Base-by-base conservation (phyloP, 1,140 invertebrate species). In the Drosophila nannoptera region DNA sequence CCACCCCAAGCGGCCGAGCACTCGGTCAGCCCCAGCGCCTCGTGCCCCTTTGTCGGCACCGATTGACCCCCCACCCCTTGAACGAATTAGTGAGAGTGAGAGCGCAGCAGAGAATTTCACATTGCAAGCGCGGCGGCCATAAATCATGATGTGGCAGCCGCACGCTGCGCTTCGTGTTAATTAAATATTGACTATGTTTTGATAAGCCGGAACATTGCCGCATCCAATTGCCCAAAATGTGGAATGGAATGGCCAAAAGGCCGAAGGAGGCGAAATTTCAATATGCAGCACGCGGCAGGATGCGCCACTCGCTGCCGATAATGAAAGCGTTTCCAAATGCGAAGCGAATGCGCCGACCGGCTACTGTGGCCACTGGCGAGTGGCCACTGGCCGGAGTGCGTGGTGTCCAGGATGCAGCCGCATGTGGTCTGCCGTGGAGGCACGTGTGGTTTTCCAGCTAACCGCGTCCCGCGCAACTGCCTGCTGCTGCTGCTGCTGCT, bases 361-460 rank as follows among this genome's bases (percentile, higher is more conserved):
- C 86, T 88, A 88, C 86, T 87, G 86, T 87, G 68, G 72, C 66
- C 40, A 65, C 58, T 43, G 40, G 22, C 22, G 22, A 22, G 22
- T 22, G 22, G 22, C 22, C 22, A 22, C 1, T 22, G 22, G 22
- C 22, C 22, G 3, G 65, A 38, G 33, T 77, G 66, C 53, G 63
- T 52, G 49, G 48, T 68, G 73, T 61, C 42, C 54, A 68, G 73
- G 63, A 68, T 75, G 53, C 55, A 54, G 53, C 82, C 59, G 71
- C 82, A 87, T 87, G 81, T 81, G 81, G 81, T 87, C 81, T 61
- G 40, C 71, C 75, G 67, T 73, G 56, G 77, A 80, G 86, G 86
- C 86, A 88, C 86, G 86, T 88, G 86, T 88, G 86, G 86, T 88
- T 88, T 88, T 88, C 86, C 86, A 78, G 81, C 58, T 88, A 88